These are phyloP conservation scores for Carcharodon carcharias DNA, from an alignment of 2,797 vertebrate species.

Conservation along the genomic window DNA sequence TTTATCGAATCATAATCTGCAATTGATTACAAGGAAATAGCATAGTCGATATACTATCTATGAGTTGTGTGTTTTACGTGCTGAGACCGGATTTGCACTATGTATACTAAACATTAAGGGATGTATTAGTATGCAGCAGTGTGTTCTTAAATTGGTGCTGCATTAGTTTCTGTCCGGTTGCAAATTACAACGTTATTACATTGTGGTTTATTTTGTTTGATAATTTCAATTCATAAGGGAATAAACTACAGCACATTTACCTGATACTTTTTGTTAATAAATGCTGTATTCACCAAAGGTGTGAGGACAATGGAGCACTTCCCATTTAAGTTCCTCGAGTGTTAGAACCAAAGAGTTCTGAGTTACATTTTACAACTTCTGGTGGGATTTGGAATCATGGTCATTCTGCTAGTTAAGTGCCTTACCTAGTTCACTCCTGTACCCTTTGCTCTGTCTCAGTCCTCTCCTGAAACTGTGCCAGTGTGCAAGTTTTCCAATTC, in stretches of 20 bases:
- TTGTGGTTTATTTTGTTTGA: background rate
- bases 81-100: background rate
- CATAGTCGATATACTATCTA: background rate
- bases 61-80: background rate
- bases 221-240: background rate
- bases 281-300: background rate
- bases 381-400: background rate
- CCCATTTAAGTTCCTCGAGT: background rate
- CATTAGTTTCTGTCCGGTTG: background rate
- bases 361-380: background rate
- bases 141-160: background rate
- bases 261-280: background rate
- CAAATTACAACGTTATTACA: background rate
- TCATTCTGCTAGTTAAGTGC: background rate
- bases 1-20: conserved; percentile 13
- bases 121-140: background rate
- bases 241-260: background rate
- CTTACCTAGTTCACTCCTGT: background rate
- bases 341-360: background rate
- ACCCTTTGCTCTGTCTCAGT: background rate
- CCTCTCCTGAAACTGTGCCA: background rate
- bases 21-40: background rate
- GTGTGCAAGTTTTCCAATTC: background rate
- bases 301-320: background rate
- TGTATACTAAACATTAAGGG: background rate